A percentile compares a stretch with the other conserved stretches of the same genome.
Conservation (phyloP, 2,113 vertebrate species). For the Hyaena hyaena region DNA sequence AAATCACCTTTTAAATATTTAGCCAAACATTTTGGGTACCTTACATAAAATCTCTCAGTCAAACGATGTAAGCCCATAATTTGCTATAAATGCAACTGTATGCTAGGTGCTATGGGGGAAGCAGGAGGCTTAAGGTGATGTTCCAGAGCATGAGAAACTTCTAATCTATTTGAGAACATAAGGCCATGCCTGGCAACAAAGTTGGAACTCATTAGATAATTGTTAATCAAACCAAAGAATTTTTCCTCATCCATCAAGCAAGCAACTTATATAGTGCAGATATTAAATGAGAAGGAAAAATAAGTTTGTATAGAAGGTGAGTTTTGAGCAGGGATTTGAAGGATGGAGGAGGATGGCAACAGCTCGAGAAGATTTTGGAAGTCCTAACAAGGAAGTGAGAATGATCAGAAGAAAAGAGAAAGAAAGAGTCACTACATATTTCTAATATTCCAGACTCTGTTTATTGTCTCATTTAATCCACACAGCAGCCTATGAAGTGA, state of each 20-base stretch:
- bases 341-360: background rate
- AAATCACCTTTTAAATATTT: slow-evolving; percentile 20
- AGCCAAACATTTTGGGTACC: background rate
- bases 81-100: background rate
- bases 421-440: background rate
- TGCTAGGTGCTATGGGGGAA: background rate
- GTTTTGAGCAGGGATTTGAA: background rate
- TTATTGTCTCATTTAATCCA: background rate
- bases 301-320: background rate
- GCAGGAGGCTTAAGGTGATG: background rate
- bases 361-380: background rate
- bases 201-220: background rate
- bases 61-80: background rate
- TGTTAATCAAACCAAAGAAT: background rate
- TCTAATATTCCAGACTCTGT: background rate
- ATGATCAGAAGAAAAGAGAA: background rate
- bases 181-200: background rate
- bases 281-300: background rate
- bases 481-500: background rate
- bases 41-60: background rate
- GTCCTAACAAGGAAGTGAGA: background rate
- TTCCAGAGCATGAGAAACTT: background rate
- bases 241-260: background rate
- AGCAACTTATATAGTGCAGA: background rate
- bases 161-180: background rate